Conservation (phyloP, 2,797 vertebrate genomes). For the Sebastes hubbsi region DNA sequence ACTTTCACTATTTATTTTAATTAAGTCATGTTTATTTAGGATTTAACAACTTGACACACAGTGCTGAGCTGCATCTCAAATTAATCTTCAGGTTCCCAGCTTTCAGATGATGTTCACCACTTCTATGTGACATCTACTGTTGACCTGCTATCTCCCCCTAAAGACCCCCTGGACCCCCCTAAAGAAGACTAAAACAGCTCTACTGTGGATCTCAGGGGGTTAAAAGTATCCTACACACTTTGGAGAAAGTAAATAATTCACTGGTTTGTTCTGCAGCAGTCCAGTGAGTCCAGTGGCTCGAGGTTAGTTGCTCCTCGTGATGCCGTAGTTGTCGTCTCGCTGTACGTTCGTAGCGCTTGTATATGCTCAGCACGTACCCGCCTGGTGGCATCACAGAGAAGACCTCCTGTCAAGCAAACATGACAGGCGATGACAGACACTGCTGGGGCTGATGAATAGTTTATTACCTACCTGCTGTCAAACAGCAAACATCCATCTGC, state of each 20-base stretch:
- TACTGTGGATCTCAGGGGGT: too few species aligned
- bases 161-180: too few species aligned
- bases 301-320: background rate
- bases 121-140: too few species aligned
- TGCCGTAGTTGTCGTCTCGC: background rate
- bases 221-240: too few species aligned
- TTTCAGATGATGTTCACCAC: too few species aligned
- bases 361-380: background rate
- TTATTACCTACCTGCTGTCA: slow-evolving; percentile 54
- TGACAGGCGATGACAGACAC: slow-evolving; percentile 25
- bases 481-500: slow-evolving; percentile 59
- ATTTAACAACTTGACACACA: too few species aligned
- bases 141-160: too few species aligned
- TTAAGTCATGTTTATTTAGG: too few species aligned
- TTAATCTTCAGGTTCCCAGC: too few species aligned
- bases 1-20: too few species aligned
- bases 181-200: too few species aligned
- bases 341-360: background rate
- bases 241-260: background rate
- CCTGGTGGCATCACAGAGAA: background rate
- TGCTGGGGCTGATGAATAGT: slow-evolving; percentile 48
- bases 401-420: slow-evolving; percentile 28
- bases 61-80: too few species aligned
- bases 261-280: background rate
- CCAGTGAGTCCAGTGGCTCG: background rate